phyloP scores from a whole-genome alignment of 1,140 invertebrate genomes.

The Littorina saxatilis region DNA sequence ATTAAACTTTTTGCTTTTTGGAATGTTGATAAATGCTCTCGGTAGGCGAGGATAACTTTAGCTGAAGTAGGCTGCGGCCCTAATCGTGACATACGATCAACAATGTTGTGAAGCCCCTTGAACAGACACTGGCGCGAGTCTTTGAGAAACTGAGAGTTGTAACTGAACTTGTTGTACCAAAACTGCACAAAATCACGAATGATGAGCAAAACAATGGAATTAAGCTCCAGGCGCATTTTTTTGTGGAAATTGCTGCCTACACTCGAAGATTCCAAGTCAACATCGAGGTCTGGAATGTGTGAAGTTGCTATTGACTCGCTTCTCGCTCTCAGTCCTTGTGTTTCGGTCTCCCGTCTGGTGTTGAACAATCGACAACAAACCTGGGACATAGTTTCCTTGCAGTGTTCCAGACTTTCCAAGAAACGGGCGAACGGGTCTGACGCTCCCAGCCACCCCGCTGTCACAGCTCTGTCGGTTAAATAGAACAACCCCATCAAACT shows the following conservation, averaged over 20 bases:
- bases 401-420: conserved; percentile 8
- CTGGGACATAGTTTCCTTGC: background rate
- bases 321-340: background rate
- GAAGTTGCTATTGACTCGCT: conserved; percentile 13
- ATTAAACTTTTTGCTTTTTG: conserved; percentile 43
- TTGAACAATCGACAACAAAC: background rate
- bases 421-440: conserved; percentile 14
- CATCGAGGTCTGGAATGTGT: conserved; percentile 21
- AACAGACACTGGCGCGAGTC: conserved; percentile 46
- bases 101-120: conserved; percentile 42
- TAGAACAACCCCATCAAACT: background rate
- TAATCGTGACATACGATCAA: conserved; percentile 33
- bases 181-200: conserved; percentile 56
- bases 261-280: background rate
- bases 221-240: conserved; percentile 46
- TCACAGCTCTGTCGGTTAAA: conserved; percentile 8
- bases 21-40: conserved; percentile 50
- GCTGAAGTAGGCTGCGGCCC: conserved; percentile 34
- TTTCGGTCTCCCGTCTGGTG: background rate
- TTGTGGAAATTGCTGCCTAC: conserved; percentile 23
- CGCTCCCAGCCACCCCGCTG: background rate
- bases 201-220: conserved; percentile 52
- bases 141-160: conserved; percentile 46
- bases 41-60: conserved; percentile 48
- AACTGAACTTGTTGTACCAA: conserved; percentile 51